Evolutionary conservation across 30 jellyfish, hydroid and myxozoan genomes (phyloP).

Genomic region (Aurelia sp.): DNA sequence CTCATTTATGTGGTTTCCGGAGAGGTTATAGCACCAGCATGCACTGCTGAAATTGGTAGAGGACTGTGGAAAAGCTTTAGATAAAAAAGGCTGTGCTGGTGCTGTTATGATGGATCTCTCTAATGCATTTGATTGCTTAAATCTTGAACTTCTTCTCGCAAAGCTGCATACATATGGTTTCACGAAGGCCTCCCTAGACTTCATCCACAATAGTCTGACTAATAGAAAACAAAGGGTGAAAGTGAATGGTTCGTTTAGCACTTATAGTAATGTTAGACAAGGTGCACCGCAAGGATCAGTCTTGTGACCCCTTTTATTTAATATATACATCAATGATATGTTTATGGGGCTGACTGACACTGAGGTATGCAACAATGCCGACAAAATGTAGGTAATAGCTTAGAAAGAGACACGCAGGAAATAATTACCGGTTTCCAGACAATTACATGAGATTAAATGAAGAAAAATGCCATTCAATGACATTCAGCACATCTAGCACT

Average conservation of each 20-base stretch:
- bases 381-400: not conserved
- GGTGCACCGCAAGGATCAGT: constrained; percentile 81
- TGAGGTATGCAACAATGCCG: not conserved
- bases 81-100: constrained; percentile 20
- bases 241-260: constrained; percentile 21
- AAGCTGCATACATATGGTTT: constrained; percentile 45
- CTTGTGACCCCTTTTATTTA: constrained; percentile 57
- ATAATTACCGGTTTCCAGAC: not conserved
- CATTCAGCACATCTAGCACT: constrained; percentile 1
- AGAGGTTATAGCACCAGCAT: constrained; percentile 37
- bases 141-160: constrained; percentile 38
- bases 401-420: not conserved
- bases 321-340: too few relatives aligned
- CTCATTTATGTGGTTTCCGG: constrained; percentile 25
- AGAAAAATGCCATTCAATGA: not conserved
- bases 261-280: constrained; percentile 19
- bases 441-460: not conserved
- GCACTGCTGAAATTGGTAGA: constrained; percentile 13
- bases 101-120: constrained; percentile 51
- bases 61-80: not conserved
- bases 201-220: constrained; percentile 4
- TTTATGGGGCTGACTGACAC: too few relatives aligned
- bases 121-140: constrained; percentile 48
- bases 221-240: constrained; percentile 40
- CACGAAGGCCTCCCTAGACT: not conserved